Percentiles rank a stretch among this genome's conserved stretches.
Conservation (phyloP, 1,140 invertebrate species). For the Drosophila nebulosa region DNA sequence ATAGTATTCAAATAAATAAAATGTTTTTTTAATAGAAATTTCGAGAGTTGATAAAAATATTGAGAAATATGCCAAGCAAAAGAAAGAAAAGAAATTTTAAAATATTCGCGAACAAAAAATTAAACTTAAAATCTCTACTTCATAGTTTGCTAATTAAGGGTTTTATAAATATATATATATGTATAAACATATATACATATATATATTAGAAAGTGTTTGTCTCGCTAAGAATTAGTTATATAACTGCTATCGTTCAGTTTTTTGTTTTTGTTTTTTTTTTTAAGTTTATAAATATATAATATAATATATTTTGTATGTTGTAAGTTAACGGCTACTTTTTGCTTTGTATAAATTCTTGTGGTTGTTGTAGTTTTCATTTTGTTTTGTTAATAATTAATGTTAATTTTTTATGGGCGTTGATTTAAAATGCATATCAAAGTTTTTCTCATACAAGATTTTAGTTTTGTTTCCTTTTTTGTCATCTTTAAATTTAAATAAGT, state of each 20-base stretch:
- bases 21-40: neutral
- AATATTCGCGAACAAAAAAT: neutral
- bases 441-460: conserved; percentile 39
- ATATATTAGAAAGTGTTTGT: conserved; percentile 4
- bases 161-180: neutral
- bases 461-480: conserved; percentile 26
- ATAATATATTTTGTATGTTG: conserved; percentile 48
- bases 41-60: neutral
- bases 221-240: conserved; percentile 17
- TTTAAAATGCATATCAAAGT: conserved; percentile 78
- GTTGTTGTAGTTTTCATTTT: conserved; percentile 38
- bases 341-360: conserved; percentile 72
- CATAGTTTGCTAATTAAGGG: conserved; percentile 1
- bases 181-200: neutral
- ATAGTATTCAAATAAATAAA: neutral
- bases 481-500: conserved; percentile 24
- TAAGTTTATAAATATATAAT: conserved; percentile 25
- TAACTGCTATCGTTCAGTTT: conserved; percentile 16
- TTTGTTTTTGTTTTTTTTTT: neutral
- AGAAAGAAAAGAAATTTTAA: neutral
- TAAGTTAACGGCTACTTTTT: conserved; percentile 65
- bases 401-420: conserved; percentile 59
- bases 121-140: neutral
- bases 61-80: conserved; percentile 30
- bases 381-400: conserved; percentile 28